These are phyloP conservation scores for Procavia capensis DNA, from an alignment of 2,113 vertebrate species.

Conservation along the genomic window DNA sequence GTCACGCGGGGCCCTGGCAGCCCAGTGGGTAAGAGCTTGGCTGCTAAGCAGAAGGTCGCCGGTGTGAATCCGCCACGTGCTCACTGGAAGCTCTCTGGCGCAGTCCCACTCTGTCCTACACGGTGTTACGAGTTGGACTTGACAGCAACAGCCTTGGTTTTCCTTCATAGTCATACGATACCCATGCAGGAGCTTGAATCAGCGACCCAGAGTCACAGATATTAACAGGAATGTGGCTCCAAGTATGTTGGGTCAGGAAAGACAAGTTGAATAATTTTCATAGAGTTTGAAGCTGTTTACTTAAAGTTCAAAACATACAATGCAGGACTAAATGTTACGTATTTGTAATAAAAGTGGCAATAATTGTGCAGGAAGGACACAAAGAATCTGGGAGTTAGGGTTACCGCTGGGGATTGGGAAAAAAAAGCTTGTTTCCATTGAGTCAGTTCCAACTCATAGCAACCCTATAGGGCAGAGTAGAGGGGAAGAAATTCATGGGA, in stretches of 20 bases:
- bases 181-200: not conserved
- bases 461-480: too few relatives aligned
- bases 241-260: slow-evolving; percentile 16
- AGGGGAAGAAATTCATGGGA: not conserved
- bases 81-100: too few relatives aligned
- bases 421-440: too few relatives aligned
- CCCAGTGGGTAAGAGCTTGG: too few relatives aligned
- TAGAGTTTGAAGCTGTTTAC: not conserved
- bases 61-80: too few relatives aligned
- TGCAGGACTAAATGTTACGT: not conserved
- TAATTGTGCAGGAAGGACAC: not conserved
- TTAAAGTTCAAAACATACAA: not conserved
- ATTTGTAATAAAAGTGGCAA: slow-evolving; percentile 18
- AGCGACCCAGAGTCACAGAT: not conserved
- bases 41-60: too few relatives aligned
- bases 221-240: not conserved
- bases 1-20: not conserved
- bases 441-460: too few relatives aligned
- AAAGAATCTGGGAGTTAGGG: not conserved
- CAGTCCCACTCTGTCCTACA: too few relatives aligned
- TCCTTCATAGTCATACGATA: not conserved
- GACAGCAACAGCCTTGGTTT: too few relatives aligned
- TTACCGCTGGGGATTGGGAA: not conserved
- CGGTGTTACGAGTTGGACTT: too few relatives aligned
- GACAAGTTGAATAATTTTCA: not conserved